Evolutionary conservation across 2,113 vertebrate species (phyloP), one percentile per base, ranked within the genome.

Genomic region (Fulica atra): DNA sequence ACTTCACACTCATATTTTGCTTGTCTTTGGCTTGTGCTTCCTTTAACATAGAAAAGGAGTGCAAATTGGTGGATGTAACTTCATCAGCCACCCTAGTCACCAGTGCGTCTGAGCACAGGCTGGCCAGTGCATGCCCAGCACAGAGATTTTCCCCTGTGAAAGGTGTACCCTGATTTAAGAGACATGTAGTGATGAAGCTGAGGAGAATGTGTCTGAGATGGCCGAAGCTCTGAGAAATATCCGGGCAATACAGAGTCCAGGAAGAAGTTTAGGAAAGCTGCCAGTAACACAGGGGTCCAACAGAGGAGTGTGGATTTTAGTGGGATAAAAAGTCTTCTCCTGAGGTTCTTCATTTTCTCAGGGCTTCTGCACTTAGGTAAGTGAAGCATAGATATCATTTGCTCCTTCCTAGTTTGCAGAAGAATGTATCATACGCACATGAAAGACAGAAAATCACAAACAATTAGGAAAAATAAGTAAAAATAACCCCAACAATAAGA

Each of bases 401-500:
- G 1, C 5, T 53, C 8, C 35, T 46, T 78, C 54, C 44, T 65
- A 20, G 46, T 73, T 81, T 60, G 20, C 21, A 63, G 35, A 42
- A 29, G n/a, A 74, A 73, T 8, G 8, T 54, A 40, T 36, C 33
- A 56, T 65, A 53, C 31, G 44, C 21, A 33, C 25, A 14, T 16
- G 38, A 61, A 93, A 82, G 35, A 54, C 28, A 28, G 31, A 82
- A 96, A 81, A 10, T 3, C 16, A 8, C 19, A 42, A 87, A 46
- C 61, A 83, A 19, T 50, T 4, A 70, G 40, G 50, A 38, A 38
- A 79, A 94, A 42, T 2, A 40, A 50, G 42, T 29, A 5, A 51
- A 72, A 83, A 96, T n/a, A 95, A 66, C 66, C 44, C 44, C 42
- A 44, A 69, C 29, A 86, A 15, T 60, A 40, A 77, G 56, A 53